phyloP scores from a whole-genome alignment of 2,888 invertebrate genomes.

The Nomada fabriciana region DNA sequence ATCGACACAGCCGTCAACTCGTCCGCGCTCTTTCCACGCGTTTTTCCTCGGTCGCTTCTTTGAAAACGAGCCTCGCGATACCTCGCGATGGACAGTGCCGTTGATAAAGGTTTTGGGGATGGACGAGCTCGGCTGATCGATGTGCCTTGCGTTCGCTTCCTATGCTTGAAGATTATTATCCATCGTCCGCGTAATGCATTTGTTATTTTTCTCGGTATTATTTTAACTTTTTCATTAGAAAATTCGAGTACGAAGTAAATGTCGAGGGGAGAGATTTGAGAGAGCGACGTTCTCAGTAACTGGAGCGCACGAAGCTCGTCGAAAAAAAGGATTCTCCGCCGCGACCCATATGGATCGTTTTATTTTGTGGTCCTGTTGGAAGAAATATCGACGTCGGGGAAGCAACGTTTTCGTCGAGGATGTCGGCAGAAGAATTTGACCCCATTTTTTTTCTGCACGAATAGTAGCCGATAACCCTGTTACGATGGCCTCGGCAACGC shows the following conservation, averaged over 20 bases:
- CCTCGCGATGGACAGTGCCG: background rate
- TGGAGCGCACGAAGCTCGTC: background rate
- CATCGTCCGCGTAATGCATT: no score
- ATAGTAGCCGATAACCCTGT: slow-evolving; percentile 58
- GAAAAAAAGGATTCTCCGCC: background rate
- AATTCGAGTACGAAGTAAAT: background rate
- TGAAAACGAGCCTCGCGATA: slow-evolving; percentile 29
- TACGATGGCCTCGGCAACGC: slow-evolving; percentile 43
- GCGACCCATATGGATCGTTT: slow-evolving; percentile 24
- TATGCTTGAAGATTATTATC: no score
- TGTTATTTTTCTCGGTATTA: no score
- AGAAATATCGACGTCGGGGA: slow-evolving; percentile 32
- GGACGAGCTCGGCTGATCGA: no score
- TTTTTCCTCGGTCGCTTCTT: slow-evolving; percentile 29
- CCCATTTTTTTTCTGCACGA: slow-evolving; percentile 28
- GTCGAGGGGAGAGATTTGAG: background rate
- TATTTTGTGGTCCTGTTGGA: background rate
- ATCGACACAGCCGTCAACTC: slow-evolving; percentile 58
- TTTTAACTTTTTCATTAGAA: background rate
- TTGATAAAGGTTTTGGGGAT: slow-evolving; percentile 28
- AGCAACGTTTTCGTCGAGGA: slow-evolving; percentile 11
- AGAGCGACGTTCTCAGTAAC: background rate
- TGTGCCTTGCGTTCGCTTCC: no score
- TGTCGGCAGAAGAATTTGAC: slow-evolving; percentile 40
- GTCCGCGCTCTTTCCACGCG: slow-evolving; percentile 20